Conservation (phyloP, 2,888 invertebrate genomes). For the Cheilosia grossa region DNA sequence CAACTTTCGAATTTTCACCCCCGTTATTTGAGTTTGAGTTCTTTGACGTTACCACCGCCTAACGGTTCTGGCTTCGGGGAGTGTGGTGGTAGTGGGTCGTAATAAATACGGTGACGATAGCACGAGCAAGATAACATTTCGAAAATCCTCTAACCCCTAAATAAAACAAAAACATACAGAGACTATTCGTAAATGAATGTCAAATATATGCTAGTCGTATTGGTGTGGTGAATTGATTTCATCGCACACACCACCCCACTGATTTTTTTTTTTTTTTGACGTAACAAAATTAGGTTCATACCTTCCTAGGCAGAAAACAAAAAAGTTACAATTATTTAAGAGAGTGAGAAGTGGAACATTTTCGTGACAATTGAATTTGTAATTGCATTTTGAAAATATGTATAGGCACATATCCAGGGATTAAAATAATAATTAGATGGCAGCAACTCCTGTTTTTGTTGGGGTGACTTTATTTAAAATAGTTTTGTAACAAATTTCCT, state of each 20-base stretch:
- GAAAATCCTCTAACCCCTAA: slow-evolving; percentile 53
- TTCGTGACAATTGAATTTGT: slow-evolving; percentile 8
- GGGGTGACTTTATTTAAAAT: neutral
- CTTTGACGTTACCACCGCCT: slow-evolving; percentile 27
- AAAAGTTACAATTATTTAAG: neutral
- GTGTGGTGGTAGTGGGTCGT: slow-evolving; percentile 7
- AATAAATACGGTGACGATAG: slow-evolving; percentile 15
- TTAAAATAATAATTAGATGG: slow-evolving; percentile 30
- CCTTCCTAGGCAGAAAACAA: slow-evolving; percentile 7
- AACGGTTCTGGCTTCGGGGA: neutral
- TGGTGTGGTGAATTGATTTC: slow-evolving; percentile 58
- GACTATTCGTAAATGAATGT: slow-evolving; percentile 44
- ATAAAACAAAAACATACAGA: slow-evolving; percentile 40
- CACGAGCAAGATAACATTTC: slow-evolving; percentile 33
- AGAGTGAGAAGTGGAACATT: neutral
- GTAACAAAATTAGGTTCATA: slow-evolving; percentile 44
- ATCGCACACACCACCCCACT: slow-evolving; percentile 22
- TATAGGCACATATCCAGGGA: neutral
- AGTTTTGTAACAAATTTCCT: neutral
- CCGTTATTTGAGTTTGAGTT: slow-evolving; percentile 6
- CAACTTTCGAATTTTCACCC: slow-evolving; percentile 42
- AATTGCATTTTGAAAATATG: slow-evolving; percentile 13
- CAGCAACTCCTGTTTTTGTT: neutral
- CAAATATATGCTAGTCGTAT: slow-evolving; percentile 31
- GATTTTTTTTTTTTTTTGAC: slow-evolving; percentile 12